Conservation (phyloP, 2,797 vertebrate species). For the Thunnus albacares region DNA sequence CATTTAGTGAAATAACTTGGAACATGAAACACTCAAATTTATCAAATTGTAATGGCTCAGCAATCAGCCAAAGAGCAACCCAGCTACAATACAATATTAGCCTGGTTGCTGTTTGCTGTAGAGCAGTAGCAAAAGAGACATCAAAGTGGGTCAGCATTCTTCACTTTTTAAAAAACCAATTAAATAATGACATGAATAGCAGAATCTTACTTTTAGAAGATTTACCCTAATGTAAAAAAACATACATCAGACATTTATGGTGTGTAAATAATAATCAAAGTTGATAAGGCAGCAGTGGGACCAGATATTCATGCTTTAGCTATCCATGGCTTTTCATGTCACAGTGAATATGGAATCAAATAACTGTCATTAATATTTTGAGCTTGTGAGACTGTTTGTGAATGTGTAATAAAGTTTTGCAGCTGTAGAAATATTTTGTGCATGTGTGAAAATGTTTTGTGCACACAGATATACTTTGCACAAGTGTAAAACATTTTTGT, state of each 20-base stretch:
- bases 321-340: constrained; percentile 46
- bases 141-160: constrained; percentile 21
- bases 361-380: too few species aligned
- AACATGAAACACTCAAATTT: constrained; percentile 52
- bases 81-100: constrained; percentile 29
- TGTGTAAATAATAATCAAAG: constrained; percentile 36
- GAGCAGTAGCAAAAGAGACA: constrained; percentile 30
- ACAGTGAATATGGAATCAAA: constrained; percentile 37
- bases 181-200: constrained; percentile 13
- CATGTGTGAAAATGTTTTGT: too few species aligned
- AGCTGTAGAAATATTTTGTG: too few species aligned
- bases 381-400: too few species aligned
- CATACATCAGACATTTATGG: constrained; percentile 20
- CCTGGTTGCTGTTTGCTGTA: constrained; percentile 8
- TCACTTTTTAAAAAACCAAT: constrained; percentile 18
- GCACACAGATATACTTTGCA: too few species aligned
- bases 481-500: too few species aligned
- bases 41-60: constrained; percentile 44
- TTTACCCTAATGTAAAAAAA: constrained; percentile 20
- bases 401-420: too few species aligned
- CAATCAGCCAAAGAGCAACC: constrained; percentile 46
- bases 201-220: background rate
- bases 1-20: constrained; percentile 49
- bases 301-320: constrained; percentile 32
- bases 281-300: constrained; percentile 26